Evolutionary conservation across 2,797 vertebrate species (phyloP).

Genomic region (Anas capensis): DNA sequence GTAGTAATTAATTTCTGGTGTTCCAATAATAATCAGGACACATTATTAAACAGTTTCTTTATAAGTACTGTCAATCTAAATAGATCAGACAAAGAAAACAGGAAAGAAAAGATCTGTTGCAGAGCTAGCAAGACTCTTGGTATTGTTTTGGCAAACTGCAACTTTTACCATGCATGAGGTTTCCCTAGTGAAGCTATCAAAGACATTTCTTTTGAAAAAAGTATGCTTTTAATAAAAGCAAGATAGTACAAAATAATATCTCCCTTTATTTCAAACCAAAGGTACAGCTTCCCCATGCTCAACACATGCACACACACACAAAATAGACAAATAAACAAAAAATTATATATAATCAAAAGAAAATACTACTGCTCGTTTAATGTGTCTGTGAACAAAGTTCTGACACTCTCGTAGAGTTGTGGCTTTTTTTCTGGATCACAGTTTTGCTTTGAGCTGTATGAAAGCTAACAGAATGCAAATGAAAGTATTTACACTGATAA

Average conservation of each 20-base stretch:
- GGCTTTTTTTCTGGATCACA: background rate
- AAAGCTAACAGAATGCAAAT: background rate
- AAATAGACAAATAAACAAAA: no score
- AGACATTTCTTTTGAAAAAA: background rate
- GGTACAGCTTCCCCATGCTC: background rate
- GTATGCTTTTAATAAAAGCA: background rate
- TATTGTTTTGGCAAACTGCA: background rate
- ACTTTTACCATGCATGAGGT: background rate
- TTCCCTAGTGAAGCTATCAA: background rate
- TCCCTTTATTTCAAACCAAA: background rate
- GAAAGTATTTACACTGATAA: background rate
- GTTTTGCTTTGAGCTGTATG: background rate
- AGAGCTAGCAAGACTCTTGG: background rate
- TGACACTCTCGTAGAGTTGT: background rate
- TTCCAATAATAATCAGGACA: background rate
- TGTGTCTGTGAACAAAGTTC: background rate
- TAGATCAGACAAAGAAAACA: background rate
- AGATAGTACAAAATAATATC: background rate
- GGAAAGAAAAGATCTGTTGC: background rate
- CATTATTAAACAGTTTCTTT: background rate
- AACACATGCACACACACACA: no score
- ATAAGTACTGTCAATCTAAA: background rate
- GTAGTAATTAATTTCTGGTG: background rate
- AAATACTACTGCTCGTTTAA: background rate
- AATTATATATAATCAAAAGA: background rate